These are phyloP conservation scores for Psittacula echo DNA, from an alignment of 2,797 vertebrate species.

Conservation along the genomic window DNA sequence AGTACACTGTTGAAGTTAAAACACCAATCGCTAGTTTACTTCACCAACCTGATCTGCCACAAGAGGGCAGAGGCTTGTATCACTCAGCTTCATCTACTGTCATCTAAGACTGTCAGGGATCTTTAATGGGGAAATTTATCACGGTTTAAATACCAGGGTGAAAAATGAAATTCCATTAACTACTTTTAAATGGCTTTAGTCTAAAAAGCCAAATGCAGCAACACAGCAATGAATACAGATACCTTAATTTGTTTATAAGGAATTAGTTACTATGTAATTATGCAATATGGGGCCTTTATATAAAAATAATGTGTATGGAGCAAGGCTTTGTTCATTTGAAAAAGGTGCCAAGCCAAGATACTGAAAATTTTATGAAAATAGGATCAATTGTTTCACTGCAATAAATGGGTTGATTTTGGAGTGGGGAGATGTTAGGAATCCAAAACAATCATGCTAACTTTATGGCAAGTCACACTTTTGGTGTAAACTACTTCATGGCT, in stretches of 20 bases:
- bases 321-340: not conserved
- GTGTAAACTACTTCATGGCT: not conserved
- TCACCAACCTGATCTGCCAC: slow-evolving; percentile 29
- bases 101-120: not conserved
- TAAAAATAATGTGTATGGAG: not conserved
- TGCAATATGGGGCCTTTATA: not conserved
- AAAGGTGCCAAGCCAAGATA: not conserved
- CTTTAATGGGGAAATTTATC: not conserved
- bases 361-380: not conserved
- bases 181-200: slow-evolving; percentile 33
- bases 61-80: slow-evolving; percentile 53
- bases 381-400: not conserved
- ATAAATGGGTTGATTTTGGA: slow-evolving; percentile 3
- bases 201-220: not conserved
- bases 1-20: not conserved
- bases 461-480: not conserved
- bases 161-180: slow-evolving; percentile 28
- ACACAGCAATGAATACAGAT: not conserved
- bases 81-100: slow-evolving; percentile 15
- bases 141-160: slow-evolving; percentile 1
- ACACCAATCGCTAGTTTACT: not conserved
- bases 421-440: not conserved
- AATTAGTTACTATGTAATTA: slow-evolving; percentile 24
- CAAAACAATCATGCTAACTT: not conserved
- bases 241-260: not conserved